Conservation (phyloP, 1,140 invertebrate species). For the Microplitis demolitor region DNA sequence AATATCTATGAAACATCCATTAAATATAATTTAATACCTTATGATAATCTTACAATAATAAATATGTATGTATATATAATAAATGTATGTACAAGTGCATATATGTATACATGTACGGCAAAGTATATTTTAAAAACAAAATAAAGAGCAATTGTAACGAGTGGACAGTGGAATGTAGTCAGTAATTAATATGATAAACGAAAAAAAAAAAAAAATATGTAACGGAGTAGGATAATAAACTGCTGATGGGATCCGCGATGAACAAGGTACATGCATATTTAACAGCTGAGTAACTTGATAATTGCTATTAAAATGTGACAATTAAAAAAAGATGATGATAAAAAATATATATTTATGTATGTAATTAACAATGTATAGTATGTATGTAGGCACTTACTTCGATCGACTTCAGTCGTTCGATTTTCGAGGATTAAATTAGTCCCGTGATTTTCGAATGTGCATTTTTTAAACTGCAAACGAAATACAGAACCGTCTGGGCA, state of each 20-base stretch:
- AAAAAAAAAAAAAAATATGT: neutral
- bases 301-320: slow-evolving; percentile 5
- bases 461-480: slow-evolving; percentile 65
- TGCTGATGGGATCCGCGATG: slow-evolving; percentile 5
- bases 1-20: slow-evolving; percentile 59
- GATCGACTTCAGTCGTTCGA: slow-evolving; percentile 17
- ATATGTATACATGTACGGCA: no score
- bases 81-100: neutral
- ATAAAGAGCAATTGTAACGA: slow-evolving; percentile 4
- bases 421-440: slow-evolving; percentile 24
- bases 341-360: neutral
- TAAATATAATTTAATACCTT: slow-evolving; percentile 14
- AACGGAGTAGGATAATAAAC: neutral
- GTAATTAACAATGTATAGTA: no score
- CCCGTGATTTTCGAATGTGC: slow-evolving; percentile 63
- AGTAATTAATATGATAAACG: slow-evolving; percentile 9
- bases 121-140: neutral
- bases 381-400: slow-evolving; percentile 15
- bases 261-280: slow-evolving; percentile 1
- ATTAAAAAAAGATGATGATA: slow-evolving; percentile 15
- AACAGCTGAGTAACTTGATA: neutral
- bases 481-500: slow-evolving; percentile 71
- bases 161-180: neutral
- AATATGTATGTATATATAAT: neutral
- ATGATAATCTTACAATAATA: no score